These are phyloP conservation scores for Atherinomorus stipes DNA, from an alignment of 2,113 vertebrate species.

Conservation along the genomic window DNA sequence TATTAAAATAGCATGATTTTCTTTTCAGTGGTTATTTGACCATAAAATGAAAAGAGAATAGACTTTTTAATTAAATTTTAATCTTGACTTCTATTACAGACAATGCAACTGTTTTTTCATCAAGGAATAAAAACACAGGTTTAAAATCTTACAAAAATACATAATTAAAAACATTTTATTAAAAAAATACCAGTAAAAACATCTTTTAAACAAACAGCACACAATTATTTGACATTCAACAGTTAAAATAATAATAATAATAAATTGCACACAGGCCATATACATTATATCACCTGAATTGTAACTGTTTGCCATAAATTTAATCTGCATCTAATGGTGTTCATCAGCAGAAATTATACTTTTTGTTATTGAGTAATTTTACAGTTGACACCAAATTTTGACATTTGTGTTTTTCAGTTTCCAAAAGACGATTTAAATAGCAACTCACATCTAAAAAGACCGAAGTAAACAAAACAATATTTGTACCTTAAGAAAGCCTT, in stretches of 20 bases:
- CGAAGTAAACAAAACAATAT: neutral
- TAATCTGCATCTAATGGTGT: neutral
- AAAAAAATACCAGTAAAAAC: neutral
- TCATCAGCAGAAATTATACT: neutral
- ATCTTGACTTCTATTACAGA: conserved; percentile 7
- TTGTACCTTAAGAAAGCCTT: neutral
- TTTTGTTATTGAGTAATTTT: conserved; percentile 5
- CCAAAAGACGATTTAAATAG: neutral
- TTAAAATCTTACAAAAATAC: neutral
- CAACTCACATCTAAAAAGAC: neutral
- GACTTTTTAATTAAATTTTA: conserved; percentile 8
- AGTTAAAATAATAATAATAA: no score
- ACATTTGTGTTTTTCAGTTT: neutral
- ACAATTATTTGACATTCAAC: neutral
- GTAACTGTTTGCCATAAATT: neutral
- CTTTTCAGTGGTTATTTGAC: neutral
- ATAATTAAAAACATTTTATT: neutral
- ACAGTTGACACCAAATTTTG: neutral
- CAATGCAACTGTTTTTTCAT: neutral
- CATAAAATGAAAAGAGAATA: neutral
- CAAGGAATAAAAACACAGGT: neutral
- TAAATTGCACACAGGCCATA: neutral
- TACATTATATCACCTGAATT: neutral
- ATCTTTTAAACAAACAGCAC: neutral
- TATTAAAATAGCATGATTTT: neutral